phyloP scores from a whole-genome alignment of 2,888 invertebrate genomes.

The Cynaeus angustus region DNA sequence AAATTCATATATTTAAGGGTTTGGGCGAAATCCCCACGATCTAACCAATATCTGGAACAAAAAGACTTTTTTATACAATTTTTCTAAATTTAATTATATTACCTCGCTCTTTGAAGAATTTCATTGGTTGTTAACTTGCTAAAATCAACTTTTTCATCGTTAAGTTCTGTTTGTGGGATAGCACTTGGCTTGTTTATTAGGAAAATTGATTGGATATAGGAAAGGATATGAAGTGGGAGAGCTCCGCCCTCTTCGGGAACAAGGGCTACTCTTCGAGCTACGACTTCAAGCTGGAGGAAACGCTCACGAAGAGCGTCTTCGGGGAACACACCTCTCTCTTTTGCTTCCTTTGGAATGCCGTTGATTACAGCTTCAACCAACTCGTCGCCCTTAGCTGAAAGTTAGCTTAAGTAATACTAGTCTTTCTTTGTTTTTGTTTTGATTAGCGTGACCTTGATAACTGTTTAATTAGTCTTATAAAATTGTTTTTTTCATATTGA shows the following conservation, averaged over 20 bases:
- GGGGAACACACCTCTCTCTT: constrained; percentile 88
- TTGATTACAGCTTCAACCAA: constrained; percentile 85
- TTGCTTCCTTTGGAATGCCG: constrained; percentile 85
- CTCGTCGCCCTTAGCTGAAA: constrained; percentile 81
- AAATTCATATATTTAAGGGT: constrained; percentile 91
- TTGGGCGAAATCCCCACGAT: constrained; percentile 89
- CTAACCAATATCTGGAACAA: constrained; percentile 83
- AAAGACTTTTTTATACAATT: too few species aligned
- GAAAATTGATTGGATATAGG: constrained; percentile 92
- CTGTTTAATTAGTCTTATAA: too few species aligned
- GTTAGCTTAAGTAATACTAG: too few species aligned
- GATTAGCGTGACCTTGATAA: too few species aligned
- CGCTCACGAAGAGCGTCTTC: constrained; percentile 90
- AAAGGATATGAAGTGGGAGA: constrained; percentile 87
- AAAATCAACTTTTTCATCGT: constrained; percentile 83
- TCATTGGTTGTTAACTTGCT: constrained; percentile 88
- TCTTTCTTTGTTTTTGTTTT: too few species aligned
- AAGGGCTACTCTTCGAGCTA: constrained; percentile 88
- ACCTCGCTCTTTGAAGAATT: constrained; percentile 92
- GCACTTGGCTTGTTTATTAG: constrained; percentile 80
- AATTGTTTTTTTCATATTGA: too few species aligned
- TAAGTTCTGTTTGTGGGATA: constrained; percentile 83
- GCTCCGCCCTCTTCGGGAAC: constrained; percentile 93
- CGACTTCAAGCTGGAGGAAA: constrained; percentile 86
- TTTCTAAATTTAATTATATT: constrained; percentile 50